Evolutionary conservation across 1,140 invertebrate species (phyloP).

Genomic region (Ylistrum balloti): DNA sequence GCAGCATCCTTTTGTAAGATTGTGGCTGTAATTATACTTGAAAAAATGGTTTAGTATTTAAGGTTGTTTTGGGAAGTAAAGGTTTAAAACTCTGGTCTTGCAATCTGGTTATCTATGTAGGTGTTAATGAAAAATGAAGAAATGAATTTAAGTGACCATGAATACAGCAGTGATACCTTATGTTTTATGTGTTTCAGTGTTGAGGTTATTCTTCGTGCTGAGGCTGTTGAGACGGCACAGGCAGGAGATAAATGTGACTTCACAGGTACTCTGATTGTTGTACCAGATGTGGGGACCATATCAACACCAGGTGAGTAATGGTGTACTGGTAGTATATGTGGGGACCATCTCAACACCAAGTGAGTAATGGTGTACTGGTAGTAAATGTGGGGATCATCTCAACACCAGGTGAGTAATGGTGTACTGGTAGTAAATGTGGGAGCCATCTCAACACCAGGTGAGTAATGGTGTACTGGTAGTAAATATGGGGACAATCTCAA

Average conservation of each 20-base stretch:
- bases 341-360: conserved; percentile 92
- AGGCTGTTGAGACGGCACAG: conserved; percentile 98
- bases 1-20: too few relatives aligned
- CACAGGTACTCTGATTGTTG: conserved; percentile 97
- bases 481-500: too few relatives aligned
- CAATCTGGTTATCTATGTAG: too few relatives aligned
- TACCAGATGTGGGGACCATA: conserved; percentile 96
- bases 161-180: too few relatives aligned
- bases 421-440: conserved; percentile 86
- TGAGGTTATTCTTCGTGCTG: conserved; percentile 97
- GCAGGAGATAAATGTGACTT: conserved; percentile 96
- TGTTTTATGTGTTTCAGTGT: conserved; percentile 86
- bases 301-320: conserved; percentile 88
- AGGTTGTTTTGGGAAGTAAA: too few relatives aligned
- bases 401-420: conserved; percentile 87
- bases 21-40: too few relatives aligned
- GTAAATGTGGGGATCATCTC: conserved; percentile 91
- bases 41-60: too few relatives aligned
- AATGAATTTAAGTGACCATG: too few relatives aligned
- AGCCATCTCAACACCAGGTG: conserved; percentile 91
- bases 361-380: conserved; percentile 54
- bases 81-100: too few relatives aligned
- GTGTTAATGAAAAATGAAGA: too few relatives aligned
- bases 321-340: conserved; percentile 85
- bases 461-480: background rate